Conservation (phyloP, 2,113 vertebrate genomes). For the Datnioides undecimradiatus region DNA sequence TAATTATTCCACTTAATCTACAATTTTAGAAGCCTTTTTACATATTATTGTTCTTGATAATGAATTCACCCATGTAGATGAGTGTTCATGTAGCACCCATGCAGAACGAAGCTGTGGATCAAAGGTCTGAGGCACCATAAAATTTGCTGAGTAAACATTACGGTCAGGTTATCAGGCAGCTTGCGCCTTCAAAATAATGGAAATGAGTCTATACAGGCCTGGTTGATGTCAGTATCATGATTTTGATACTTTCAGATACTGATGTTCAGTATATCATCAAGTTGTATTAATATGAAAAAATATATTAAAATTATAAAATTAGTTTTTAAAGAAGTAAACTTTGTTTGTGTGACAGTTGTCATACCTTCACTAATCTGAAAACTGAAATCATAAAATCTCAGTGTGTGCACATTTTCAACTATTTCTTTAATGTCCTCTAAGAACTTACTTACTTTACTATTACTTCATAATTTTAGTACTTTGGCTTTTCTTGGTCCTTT, state of each 20-base stretch:
- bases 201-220: background rate
- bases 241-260: background rate
- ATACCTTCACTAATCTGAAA: too few relatives aligned
- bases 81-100: background rate
- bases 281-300: background rate
- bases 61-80: constrained; percentile 29
- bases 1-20: constrained; percentile 53
- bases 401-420: too few relatives aligned
- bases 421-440: too few relatives aligned
- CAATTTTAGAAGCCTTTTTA: constrained; percentile 32
- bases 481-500: too few relatives aligned
- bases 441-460: too few relatives aligned
- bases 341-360: too few relatives aligned
- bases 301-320: too few relatives aligned
- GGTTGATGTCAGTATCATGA: background rate
- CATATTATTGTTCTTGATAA: constrained; percentile 16
- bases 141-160: background rate
- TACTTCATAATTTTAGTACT: too few relatives aligned
- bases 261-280: background rate
- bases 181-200: background rate
- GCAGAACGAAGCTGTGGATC: background rate
- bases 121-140: background rate
- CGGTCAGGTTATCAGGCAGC: background rate
- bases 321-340: background rate
- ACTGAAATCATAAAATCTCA: too few relatives aligned